These are phyloP conservation scores for Plectrocnemia conspersa DNA, from an alignment of 1,140 invertebrate species.

Conservation along the genomic window DNA sequence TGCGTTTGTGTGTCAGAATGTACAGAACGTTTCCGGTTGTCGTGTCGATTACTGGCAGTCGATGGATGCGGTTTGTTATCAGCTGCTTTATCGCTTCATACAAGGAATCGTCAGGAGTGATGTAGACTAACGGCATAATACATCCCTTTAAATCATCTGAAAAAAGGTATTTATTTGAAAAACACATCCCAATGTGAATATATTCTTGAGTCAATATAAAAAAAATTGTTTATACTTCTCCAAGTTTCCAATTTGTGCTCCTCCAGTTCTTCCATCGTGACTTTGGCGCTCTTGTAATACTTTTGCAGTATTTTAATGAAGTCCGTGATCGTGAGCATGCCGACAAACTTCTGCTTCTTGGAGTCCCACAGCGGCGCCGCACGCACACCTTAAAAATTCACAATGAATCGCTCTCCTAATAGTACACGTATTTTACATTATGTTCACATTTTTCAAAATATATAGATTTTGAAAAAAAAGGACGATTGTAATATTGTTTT, in stretches of 20 bases:
- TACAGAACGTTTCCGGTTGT: slow-evolving; percentile 95
- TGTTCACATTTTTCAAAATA: neutral
- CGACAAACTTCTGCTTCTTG: slow-evolving; percentile 81
- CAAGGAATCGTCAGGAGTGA: slow-evolving; percentile 81
- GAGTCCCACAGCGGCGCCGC: slow-evolving; percentile 98
- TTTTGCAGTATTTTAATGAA: slow-evolving; percentile 98
- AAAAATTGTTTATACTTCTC: slow-evolving; percentile 63
- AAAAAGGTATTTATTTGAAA: slow-evolving; percentile 36
- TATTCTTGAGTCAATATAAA: neutral
- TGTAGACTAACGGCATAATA: slow-evolving; percentile 77
- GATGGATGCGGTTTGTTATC: slow-evolving; percentile 92
- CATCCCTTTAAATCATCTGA: slow-evolving; percentile 77
- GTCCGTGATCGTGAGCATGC: slow-evolving; percentile 99
- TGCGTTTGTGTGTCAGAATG: slow-evolving; percentile 98
- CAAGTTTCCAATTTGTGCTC: slow-evolving; percentile 96
- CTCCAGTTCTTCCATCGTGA: slow-evolving; percentile 93
- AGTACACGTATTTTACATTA: neutral
- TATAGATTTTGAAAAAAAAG: neutral
- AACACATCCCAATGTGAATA: neutral
- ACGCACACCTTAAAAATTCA: slow-evolving; percentile 67
- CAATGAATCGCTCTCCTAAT: slow-evolving; percentile 8
- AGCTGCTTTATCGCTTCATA: slow-evolving; percentile 91
- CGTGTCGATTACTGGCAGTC: slow-evolving; percentile 93
- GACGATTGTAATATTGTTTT: neutral
- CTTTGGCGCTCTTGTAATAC: slow-evolving; percentile 91